phyloP scores from a whole-genome alignment of 1,140 invertebrate species.

The Camponotus floridanus region DNA sequence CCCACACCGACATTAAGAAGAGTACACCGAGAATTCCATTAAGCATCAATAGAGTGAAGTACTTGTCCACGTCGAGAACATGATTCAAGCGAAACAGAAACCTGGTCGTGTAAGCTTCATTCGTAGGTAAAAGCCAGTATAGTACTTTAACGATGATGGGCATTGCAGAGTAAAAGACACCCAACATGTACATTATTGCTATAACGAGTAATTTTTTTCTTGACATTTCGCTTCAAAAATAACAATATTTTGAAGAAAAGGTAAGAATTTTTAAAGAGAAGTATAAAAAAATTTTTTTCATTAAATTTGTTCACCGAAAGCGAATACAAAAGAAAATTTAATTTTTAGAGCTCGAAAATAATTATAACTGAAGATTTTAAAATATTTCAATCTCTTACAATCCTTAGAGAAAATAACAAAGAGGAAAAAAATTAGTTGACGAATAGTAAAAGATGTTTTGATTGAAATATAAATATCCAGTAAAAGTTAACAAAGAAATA shows the following conservation, averaged over 20 bases:
- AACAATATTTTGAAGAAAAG: neutral
- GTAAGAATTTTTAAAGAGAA: too few relatives aligned
- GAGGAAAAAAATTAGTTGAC: neutral
- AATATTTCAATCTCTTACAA: neutral
- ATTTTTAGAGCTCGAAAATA: neutral
- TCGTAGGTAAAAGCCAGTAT: neutral
- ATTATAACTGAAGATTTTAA: neutral
- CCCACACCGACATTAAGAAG: neutral
- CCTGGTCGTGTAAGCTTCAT: conserved; percentile 1
- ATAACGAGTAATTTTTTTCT: neutral
- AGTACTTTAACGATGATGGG: neutral
- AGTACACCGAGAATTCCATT: neutral
- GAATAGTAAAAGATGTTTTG: neutral
- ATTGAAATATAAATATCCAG: neutral
- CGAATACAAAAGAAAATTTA: neutral
- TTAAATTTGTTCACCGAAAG: neutral
- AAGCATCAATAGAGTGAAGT: conserved; percentile 33
- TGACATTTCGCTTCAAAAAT: neutral
- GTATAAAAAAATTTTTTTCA: too few relatives aligned
- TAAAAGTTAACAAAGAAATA: neutral
- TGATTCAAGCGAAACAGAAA: conserved; percentile 30
- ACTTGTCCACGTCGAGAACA: conserved; percentile 9
- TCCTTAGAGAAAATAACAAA: neutral
- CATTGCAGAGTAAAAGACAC: neutral
- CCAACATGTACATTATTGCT: neutral